Evolutionary conservation across 2,888 invertebrate species (phyloP).

Genomic region (Melieria omissa): DNA sequence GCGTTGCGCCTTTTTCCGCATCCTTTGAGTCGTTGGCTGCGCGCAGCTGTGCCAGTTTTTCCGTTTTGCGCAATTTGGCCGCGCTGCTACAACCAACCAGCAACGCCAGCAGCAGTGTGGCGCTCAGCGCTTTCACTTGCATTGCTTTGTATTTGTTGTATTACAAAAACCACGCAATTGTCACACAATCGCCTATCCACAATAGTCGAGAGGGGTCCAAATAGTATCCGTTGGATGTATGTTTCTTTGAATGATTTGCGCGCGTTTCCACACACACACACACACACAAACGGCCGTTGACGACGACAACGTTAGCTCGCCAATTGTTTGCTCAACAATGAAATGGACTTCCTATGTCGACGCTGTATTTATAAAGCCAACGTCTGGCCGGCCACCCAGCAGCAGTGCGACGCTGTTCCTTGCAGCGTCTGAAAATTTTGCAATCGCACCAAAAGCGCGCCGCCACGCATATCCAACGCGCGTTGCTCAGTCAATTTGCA

Average conservation of each 20-base stretch:
- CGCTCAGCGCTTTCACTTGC: constrained; percentile 25
- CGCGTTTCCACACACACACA: not conserved
- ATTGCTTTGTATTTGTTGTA: not conserved
- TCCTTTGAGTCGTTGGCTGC: not conserved
- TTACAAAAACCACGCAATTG: too few species aligned
- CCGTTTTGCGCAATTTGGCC: constrained; percentile 7
- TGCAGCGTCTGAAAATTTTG: constrained; percentile 5
- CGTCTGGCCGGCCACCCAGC: constrained; percentile 41
- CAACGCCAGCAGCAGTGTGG: constrained; percentile 6
- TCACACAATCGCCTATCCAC: not conserved
- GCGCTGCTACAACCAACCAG: constrained; percentile 8
- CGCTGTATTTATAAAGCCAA: constrained; percentile 67
- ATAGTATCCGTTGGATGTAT: not conserved
- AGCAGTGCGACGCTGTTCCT: not conserved
- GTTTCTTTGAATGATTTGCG: not conserved
- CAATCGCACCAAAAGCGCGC: not conserved
- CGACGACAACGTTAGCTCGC: constrained; percentile 44
- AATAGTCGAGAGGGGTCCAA: not conserved
- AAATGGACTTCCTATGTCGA: constrained; percentile 62
- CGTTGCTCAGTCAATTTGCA: not conserved
- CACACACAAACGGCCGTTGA: not conserved
- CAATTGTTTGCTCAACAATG: constrained; percentile 58
- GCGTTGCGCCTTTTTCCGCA: not conserved
- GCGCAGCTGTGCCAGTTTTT: constrained; percentile 4
- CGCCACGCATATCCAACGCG: not conserved